Evolutionary conservation across 2,888 invertebrate genomes (phyloP), one percentile per base, ranked within the genome.

Genomic region (Chrysolina oricalcia): DNA sequence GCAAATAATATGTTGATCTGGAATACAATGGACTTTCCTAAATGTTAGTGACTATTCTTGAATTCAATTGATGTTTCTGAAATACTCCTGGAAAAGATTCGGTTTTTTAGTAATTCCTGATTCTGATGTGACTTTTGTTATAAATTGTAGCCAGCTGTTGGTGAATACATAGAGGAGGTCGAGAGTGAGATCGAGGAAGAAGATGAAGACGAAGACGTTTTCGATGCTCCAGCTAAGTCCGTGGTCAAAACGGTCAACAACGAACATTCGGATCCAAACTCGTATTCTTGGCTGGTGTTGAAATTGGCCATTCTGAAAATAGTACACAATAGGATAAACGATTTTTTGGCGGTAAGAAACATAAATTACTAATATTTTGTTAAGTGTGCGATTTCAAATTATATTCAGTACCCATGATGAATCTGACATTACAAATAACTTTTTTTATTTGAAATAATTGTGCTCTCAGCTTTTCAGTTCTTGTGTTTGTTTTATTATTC

Each of bases 231-330:
- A 79, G 82, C 83, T 62, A 88, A 84, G 59, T 87, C 85, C 43
- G 83, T 84, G 0, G 81, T 79, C 17, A 88, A 89, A 78, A 88
- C 88, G 46, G 93, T 93, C 75, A 97, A 96, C 88, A 93, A 91
- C 8, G 97, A 98, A 87, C 98, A 98, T 88, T 93, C 94, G 27
- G 96, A 98, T 90, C 96, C 98, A 0, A 94, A 94, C 86, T 98
- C 98, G 43, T 98, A 97, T 88, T 96, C 98, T 69, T 99, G 99
- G 99, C 93, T 94, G 85, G 93, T 99, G 79, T 93, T 99, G 90
- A 93, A 98, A 79, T 92, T 97, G 84, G 96, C 98, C 3, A 93
- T 97, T 72, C 92, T 98, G 76, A 93, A 95, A 83, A 92, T 98
- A 75, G 94, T 96, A 69, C 94, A 96, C 81, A 91, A 92, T 78